Percentiles rank a stretch among this genome's conserved stretches.
These are phyloP conservation scores for Eciton burchellii DNA, from an alignment of 1,140 invertebrate genomes.

Conservation along the genomic window DNA sequence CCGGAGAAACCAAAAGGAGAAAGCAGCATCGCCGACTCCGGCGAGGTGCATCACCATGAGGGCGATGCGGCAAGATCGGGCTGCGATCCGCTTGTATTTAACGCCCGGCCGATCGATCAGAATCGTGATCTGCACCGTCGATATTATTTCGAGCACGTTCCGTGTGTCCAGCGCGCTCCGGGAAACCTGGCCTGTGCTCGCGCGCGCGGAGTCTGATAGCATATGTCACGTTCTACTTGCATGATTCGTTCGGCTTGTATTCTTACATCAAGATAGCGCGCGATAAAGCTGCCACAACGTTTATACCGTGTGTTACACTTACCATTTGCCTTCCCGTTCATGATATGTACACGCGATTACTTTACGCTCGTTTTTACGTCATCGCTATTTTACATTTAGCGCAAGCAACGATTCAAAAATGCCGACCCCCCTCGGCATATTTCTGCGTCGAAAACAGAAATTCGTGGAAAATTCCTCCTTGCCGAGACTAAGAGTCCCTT, in stretches of 20 bases:
- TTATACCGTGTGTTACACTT: background rate
- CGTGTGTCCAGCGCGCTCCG: slow-evolving; percentile 52
- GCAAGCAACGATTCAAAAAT: too few species aligned
- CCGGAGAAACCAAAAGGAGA: slow-evolving; percentile 47
- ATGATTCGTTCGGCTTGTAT: slow-evolving; percentile 76
- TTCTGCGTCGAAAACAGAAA: too few species aligned
- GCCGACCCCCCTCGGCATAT: too few species aligned
- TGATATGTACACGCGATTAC: background rate
- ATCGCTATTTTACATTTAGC: too few species aligned
- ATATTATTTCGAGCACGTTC: slow-evolving; percentile 68
- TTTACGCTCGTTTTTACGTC: too few species aligned
- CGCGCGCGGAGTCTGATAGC: slow-evolving; percentile 70
- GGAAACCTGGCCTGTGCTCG: slow-evolving; percentile 56
- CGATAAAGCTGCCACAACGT: background rate
- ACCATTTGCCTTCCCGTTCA: background rate
- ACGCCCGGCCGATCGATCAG: slow-evolving; percentile 62
- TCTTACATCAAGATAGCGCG: background rate
- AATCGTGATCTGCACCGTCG: slow-evolving; percentile 37
- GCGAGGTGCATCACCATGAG: slow-evolving; percentile 43
- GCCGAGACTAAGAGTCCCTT: too few species aligned
- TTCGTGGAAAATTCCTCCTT: too few species aligned
- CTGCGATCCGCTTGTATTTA: slow-evolving; percentile 60
- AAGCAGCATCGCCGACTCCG: slow-evolving; percentile 33
- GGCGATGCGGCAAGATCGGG: slow-evolving; percentile 45
- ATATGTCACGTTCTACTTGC: slow-evolving; percentile 78